Percentiles rank a stretch among this genome's conserved stretches.
phyloP scores from a whole-genome alignment of 64 coral and sea anemone genomes.

The Dendrophyllia cribrosa region DNA sequence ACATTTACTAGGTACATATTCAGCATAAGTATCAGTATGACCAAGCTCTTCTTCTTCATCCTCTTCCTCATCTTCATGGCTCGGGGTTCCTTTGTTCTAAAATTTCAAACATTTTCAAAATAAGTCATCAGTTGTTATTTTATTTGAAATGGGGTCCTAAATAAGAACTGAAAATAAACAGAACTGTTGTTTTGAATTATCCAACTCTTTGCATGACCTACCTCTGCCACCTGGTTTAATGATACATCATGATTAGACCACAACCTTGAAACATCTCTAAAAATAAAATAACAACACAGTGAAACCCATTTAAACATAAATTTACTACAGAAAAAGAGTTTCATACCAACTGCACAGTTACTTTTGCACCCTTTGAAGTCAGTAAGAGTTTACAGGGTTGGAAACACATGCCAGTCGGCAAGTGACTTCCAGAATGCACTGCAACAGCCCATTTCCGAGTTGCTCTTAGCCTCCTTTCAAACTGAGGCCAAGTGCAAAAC shows the following conservation, averaged over 20 bases:
- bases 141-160: no score
- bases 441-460: no score
- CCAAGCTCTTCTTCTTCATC: conserved; percentile 98
- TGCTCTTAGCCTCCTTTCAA: no score
- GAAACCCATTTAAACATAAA: neutral
- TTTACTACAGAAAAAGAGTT: no score
- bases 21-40: conserved; percentile 95
- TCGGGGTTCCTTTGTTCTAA: neutral
- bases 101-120: neutral
- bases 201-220: conserved; percentile 2
- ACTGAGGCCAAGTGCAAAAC: no score
- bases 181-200: neutral
- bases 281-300: conserved; percentile 10
- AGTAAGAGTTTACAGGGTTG: no score
- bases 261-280: conserved; percentile 85
- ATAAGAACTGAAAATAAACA: no score
- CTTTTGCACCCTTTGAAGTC: no score
- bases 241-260: conserved; percentile 93
- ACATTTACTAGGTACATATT: conserved; percentile 99
- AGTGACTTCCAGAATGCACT: no score
- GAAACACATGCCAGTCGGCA: no score
- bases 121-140: no score
- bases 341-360: no score
- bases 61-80: conserved; percentile 82
- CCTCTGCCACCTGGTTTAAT: conserved; percentile 65